Conservation (phyloP, 1,140 invertebrate species). For the Drosophila neocordata region DNA sequence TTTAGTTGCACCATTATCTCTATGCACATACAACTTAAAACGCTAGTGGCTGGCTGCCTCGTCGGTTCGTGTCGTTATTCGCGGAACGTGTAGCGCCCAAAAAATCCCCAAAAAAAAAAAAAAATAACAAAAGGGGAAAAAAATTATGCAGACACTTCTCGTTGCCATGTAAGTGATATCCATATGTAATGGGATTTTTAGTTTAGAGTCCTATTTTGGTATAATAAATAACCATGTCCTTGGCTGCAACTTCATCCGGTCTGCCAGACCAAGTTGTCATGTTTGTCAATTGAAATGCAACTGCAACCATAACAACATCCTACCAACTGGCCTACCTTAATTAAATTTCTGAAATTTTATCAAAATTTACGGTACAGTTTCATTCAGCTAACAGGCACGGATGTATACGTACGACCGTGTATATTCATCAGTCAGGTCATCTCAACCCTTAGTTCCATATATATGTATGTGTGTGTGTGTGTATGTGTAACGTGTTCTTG, state of each 20-base stretch:
- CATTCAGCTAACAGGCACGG: background rate
- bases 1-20: conserved; percentile 68
- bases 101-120: background rate
- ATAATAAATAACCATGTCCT: conserved; percentile 60
- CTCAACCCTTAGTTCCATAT: background rate
- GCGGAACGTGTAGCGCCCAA: conserved; percentile 50
- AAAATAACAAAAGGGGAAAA: too few relatives aligned
- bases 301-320: conserved; percentile 28
- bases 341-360: conserved; percentile 77
- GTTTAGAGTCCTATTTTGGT: conserved; percentile 9
- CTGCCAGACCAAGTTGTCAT: conserved; percentile 13
- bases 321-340: conserved; percentile 40
- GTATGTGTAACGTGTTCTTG: background rate
- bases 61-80: conserved; percentile 12
- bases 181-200: conserved; percentile 40
- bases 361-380: conserved; percentile 64
- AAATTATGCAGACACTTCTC: conserved; percentile 25
- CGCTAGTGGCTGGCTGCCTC: conserved; percentile 2
- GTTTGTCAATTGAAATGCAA: conserved; percentile 52
- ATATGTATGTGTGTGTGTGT: background rate
- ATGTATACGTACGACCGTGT: background rate
- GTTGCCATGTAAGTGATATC: conserved; percentile 74
- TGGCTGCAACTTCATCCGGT: conserved; percentile 39
- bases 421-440: conserved; percentile 32
- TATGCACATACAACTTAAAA: conserved; percentile 21